Conservation (phyloP, 2,797 vertebrate species). For the Euthynnus affinis region DNA sequence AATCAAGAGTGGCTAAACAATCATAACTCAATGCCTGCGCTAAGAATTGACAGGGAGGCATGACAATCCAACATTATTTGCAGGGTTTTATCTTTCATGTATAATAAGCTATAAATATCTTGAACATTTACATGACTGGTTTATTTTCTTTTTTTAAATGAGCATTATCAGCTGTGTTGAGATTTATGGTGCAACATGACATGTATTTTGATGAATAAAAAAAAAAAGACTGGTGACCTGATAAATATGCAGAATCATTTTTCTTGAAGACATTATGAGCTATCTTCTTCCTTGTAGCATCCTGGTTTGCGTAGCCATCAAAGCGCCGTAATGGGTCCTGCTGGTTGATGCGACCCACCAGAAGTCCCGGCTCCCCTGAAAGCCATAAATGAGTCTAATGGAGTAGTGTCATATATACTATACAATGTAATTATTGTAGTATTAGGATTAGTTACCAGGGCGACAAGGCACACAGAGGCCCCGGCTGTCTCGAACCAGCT, state of each 20-base stretch:
- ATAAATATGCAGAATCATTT: conserved; percentile 92
- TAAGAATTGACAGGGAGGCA: not conserved
- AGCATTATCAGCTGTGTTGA: not conserved
- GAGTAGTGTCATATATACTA: not conserved
- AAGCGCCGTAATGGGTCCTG: conserved; percentile 91
- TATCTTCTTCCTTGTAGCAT: conserved; percentile 92
- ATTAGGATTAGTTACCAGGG: conserved; percentile 84
- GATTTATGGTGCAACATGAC: not conserved
- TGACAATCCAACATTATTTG: not conserved
- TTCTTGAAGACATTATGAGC: conserved; percentile 89
- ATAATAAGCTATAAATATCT: not conserved
- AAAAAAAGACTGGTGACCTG: conserved; percentile 80
- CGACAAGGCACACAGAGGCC: conserved; percentile 91
- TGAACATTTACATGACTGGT: not conserved
- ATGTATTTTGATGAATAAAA: not conserved
- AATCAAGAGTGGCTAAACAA: not conserved
- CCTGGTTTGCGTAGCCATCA: conserved; percentile 92
- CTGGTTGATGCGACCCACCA: conserved; percentile 93
- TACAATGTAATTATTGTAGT: not conserved
- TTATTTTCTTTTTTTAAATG: not conserved
- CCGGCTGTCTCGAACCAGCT: conserved; percentile 86
- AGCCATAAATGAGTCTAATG: conserved; percentile 5
- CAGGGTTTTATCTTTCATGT: not conserved
- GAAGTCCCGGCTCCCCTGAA: conserved; percentile 90
- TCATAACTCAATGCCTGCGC: not conserved